These are phyloP conservation scores for Formica exsecta DNA, from an alignment of 1,140 invertebrate species.

Conservation along the genomic window DNA sequence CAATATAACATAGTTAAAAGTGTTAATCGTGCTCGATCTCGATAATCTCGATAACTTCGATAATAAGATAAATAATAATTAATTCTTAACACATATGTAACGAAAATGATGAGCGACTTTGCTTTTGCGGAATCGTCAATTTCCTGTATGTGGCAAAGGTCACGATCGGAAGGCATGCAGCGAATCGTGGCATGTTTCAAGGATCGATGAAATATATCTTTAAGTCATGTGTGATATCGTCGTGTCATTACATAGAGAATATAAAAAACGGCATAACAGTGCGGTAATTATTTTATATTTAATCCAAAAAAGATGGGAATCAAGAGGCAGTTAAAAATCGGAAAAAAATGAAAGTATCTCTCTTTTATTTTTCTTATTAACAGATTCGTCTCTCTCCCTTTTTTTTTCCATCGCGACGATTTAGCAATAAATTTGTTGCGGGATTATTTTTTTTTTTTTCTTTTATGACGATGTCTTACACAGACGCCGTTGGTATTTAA, in stretches of 20 bases:
- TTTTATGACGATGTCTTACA: neutral
- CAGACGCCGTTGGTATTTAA: conserved; percentile 60
- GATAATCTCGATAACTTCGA: conserved; percentile 1
- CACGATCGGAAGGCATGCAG: conserved; percentile 52
- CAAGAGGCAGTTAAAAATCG: neutral
- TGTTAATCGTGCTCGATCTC: neutral
- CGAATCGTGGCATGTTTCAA: conserved; percentile 30
- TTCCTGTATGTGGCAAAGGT: conserved; percentile 50
- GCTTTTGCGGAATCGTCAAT: conserved; percentile 30
- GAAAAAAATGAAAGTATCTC: neutral
- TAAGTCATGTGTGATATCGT: neutral
- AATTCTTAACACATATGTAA: neutral
- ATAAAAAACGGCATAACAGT: neutral
- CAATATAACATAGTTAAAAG: neutral
- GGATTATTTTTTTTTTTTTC: conserved; percentile 10
- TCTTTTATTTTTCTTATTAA: neutral
- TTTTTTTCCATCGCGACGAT: neutral
- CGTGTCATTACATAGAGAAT: neutral
- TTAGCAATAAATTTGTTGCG: too few relatives aligned
- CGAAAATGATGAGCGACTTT: neutral
- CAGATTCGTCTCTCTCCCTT: neutral
- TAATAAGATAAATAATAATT: neutral
- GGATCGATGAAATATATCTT: conserved; percentile 20
- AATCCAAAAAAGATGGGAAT: neutral
- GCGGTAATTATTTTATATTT: neutral